phyloP scores from a whole-genome alignment of 1,140 invertebrate genomes.

The Dendroctonus ponderosae region DNA sequence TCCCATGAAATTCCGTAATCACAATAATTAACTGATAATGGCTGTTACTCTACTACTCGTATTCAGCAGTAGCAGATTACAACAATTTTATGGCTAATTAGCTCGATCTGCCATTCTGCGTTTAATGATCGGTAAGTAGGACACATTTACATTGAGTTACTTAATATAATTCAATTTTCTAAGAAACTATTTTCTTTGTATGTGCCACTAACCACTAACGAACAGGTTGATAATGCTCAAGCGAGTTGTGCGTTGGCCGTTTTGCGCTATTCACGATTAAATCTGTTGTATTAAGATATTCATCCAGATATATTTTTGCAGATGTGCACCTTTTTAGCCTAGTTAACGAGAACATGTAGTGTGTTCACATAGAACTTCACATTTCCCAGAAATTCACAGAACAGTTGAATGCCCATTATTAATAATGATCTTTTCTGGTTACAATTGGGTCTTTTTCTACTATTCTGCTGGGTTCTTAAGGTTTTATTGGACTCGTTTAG shows the following conservation, averaged over 20 bases:
- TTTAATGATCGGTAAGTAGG: conserved; percentile 24
- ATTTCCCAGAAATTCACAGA: too few species aligned
- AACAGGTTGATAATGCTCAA: conserved; percentile 16
- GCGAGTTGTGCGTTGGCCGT: conserved; percentile 10
- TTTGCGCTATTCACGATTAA: conserved; percentile 4
- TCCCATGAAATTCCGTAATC: conserved; percentile 17
- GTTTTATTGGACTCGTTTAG: too few species aligned
- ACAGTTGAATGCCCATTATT: too few species aligned
- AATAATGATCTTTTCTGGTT: too few species aligned
- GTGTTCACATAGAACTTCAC: too few species aligned
- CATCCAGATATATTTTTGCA: too few species aligned
- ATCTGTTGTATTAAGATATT: neutral
- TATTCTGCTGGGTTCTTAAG: too few species aligned
- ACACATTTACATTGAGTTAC: conserved; percentile 18
- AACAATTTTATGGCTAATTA: conserved; percentile 23
- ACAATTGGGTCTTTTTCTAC: too few species aligned
- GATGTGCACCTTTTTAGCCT: too few species aligned
- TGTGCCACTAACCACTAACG: conserved; percentile 13
- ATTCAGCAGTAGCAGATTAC: neutral
- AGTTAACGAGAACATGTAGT: too few species aligned
- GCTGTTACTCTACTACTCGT: conserved; percentile 1
- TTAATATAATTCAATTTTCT: conserved; percentile 20
- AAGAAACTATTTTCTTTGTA: conserved; percentile 25
- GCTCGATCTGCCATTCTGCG: conserved; percentile 10
- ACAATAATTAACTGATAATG: conserved; percentile 19